Evolutionary conservation across 2,888 invertebrate species (phyloP).

Genomic region (Zygaena filipendulae): DNA sequence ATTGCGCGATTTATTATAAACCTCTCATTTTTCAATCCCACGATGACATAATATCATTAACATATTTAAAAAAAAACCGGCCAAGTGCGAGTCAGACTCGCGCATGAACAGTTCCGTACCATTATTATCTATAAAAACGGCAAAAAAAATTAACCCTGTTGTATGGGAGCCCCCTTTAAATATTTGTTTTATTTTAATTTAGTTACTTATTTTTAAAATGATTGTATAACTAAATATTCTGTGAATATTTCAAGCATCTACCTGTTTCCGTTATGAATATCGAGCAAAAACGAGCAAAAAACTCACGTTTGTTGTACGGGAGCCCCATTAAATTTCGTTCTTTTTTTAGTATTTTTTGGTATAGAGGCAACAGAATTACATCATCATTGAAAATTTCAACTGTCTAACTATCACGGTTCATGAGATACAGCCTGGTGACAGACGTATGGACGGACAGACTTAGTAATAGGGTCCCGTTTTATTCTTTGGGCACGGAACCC

Average conservation of each 20-base stretch:
- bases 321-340: not conserved
- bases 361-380: not conserved
- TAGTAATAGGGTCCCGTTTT: no score
- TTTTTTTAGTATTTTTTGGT: not conserved
- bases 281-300: not conserved
- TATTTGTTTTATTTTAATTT: not conserved
- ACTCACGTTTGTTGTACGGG: not conserved
- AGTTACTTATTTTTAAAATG: not conserved
- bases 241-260: not conserved
- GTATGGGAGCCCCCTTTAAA: not conserved
- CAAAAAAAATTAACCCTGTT: not conserved
- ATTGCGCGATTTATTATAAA: no score
- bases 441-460: no score
- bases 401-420: not conserved
- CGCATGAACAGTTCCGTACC: not conserved
- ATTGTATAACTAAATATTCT: not conserved
- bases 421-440: not conserved
- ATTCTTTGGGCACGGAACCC: no score
- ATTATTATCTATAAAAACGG: not conserved
- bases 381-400: not conserved
- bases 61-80: no score
- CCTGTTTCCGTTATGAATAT: not conserved
- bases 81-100: not conserved
- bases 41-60: no score
- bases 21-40: no score